These are phyloP conservation scores for Belonocnema kinseyi DNA, from an alignment of 1,140 invertebrate genomes.

Conservation along the genomic window DNA sequence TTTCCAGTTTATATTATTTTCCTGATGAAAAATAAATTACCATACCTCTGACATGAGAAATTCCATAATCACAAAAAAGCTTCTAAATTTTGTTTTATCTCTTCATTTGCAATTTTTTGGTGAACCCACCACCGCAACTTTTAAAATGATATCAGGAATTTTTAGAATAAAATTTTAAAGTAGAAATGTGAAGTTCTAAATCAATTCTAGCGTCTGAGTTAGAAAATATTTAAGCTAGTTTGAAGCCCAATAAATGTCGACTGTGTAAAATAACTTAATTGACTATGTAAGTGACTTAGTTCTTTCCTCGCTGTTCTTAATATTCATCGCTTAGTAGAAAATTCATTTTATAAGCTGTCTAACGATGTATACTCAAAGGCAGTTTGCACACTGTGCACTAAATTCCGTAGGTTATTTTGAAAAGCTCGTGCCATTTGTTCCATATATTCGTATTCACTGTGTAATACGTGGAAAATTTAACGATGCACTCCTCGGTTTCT, in stretches of 20 bases:
- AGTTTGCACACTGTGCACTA: constrained; percentile 8
- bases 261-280: not conserved
- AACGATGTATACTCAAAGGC: constrained; percentile 9
- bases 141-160: too few species aligned
- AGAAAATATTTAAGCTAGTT: not conserved
- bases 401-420: constrained; percentile 22
- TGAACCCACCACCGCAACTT: too few species aligned
- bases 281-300: not conserved
- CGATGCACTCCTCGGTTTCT: not conserved
- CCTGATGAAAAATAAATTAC: too few species aligned
- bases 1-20: too few species aligned
- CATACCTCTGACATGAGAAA: too few species aligned
- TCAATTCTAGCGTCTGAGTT: too few species aligned
- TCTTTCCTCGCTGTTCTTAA: not conserved
- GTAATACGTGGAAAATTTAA: constrained; percentile 3
- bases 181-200: too few species aligned
- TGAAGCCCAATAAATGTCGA: not conserved
- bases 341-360: constrained; percentile 18
- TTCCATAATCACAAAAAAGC: too few species aligned
- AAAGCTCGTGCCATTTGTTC: constrained; percentile 14
- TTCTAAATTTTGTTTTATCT: too few species aligned
- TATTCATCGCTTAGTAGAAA: not conserved
- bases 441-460: not conserved
- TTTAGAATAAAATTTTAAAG: too few species aligned
- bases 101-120: too few species aligned